Conservation (phyloP, 2,888 invertebrate species). For the Suillia variegata region DNA sequence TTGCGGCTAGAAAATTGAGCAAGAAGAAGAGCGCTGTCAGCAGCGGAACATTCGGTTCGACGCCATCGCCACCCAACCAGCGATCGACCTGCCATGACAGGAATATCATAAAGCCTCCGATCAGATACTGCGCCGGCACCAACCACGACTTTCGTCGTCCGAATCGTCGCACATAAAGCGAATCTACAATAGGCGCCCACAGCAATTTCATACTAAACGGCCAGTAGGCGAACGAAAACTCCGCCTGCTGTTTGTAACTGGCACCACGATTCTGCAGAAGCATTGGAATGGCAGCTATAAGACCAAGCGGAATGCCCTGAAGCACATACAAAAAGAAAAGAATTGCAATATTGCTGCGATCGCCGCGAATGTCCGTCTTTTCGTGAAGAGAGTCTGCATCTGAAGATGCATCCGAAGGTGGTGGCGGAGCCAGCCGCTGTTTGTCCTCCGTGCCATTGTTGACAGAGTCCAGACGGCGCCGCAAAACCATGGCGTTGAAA, state of each 20-base stretch:
- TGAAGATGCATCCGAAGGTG: conserved; percentile 7
- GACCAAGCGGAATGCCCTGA: conserved; percentile 93
- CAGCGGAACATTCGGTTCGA: conserved; percentile 72
- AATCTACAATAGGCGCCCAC: conserved; percentile 99
- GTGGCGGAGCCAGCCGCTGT: background rate
- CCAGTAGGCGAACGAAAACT: conserved; percentile 93
- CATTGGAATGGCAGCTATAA: conserved; percentile 95
- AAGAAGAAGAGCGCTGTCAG: conserved; percentile 87
- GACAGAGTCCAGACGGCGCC: background rate
- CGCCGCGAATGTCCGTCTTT: conserved; percentile 69
- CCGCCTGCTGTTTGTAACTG: conserved; percentile 93
- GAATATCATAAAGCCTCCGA: conserved; percentile 87
- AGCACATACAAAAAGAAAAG: conserved; percentile 91
- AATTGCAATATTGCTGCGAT: conserved; percentile 80
- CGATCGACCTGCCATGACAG: conserved; percentile 76
- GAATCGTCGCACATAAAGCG: conserved; percentile 80
- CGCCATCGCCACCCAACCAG: conserved; percentile 72
- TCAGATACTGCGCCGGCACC: conserved; percentile 90
- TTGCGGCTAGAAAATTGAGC: conserved; percentile 95
- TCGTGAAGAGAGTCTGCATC: conserved; percentile 36
- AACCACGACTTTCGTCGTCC: conserved; percentile 96
- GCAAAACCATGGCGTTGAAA: background rate
- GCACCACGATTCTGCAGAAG: conserved; percentile 90
- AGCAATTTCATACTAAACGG: conserved; percentile 90
- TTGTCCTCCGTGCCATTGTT: background rate